Evolutionary conservation across 2,113 vertebrate species (phyloP).

Genomic region (Labrus mixtus): DNA sequence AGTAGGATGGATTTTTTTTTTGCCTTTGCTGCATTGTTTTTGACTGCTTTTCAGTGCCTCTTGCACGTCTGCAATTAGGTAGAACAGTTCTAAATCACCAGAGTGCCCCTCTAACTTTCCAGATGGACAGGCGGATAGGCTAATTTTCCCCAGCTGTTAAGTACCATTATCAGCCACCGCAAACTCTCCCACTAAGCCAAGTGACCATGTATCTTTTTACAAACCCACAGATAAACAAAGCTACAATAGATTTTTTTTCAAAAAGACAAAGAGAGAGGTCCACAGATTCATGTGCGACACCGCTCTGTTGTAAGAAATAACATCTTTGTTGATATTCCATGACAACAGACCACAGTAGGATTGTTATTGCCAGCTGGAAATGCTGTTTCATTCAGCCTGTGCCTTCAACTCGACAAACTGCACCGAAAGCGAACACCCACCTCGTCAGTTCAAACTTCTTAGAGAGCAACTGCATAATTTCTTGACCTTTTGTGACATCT

Average conservation of each 20-base stretch:
- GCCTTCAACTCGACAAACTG: conserved; percentile 58
- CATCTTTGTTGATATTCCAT: conserved; percentile 78
- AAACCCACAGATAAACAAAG: conserved; percentile 54
- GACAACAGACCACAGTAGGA: conserved; percentile 74
- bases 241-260: conserved; percentile 52
- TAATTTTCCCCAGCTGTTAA: conserved; percentile 50
- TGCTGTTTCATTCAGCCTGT: conserved; percentile 58
- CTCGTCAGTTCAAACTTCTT: conserved; percentile 65
- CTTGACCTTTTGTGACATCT: conserved; percentile 64
- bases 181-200: conserved; percentile 40
- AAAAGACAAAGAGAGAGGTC: conserved; percentile 63
- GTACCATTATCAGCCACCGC: conserved; percentile 51
- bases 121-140: conserved; percentile 23
- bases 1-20: not conserved
- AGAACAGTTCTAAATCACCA: conserved; percentile 12
- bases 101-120: conserved; percentile 51
- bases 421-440: conserved; percentile 60
- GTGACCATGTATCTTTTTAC: conserved; percentile 45
- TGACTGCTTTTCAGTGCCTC: conserved; percentile 15
- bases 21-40: not conserved
- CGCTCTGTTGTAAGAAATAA: conserved; percentile 80
- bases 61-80: conserved; percentile 4
- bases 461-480: conserved; percentile 47
- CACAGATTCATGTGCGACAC: conserved; percentile 75
- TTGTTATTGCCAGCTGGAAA: conserved; percentile 76